A percentile compares a stretch with the other conserved stretches of the same genome.
phyloP scores from a whole-genome alignment of 2,888 invertebrate species.

The Meghimatium bilineatum region DNA sequence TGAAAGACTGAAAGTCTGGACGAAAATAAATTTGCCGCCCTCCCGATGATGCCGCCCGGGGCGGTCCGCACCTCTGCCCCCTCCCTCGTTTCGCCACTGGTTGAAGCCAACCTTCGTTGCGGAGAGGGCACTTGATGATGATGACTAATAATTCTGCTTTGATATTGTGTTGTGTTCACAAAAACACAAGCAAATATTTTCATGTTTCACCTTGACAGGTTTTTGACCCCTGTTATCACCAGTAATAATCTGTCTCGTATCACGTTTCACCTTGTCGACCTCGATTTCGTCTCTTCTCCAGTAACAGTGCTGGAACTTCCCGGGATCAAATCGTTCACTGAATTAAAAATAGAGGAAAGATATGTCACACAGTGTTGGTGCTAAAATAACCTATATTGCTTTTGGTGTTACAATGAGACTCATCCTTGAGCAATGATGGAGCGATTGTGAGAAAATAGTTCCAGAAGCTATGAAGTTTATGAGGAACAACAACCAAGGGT shows the following conservation, averaged over 20 bases:
- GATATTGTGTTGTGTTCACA: not conserved
- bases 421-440: too few relatives aligned
- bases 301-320: not conserved
- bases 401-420: not conserved
- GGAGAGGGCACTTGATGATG: too few relatives aligned
- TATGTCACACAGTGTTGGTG: not conserved
- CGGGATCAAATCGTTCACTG: not conserved
- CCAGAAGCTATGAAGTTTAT: too few relatives aligned
- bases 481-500: too few relatives aligned
- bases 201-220: not conserved
- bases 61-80: too few relatives aligned
- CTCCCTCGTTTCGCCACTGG: too few relatives aligned
- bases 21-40: too few relatives aligned
- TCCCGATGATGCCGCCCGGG: too few relatives aligned
- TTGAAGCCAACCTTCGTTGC: too few relatives aligned
- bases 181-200: conserved; percentile 15
- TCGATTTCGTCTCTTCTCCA: not conserved
- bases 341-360: conserved; percentile 1
- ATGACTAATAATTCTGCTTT: too few relatives aligned
- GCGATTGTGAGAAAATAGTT: too few relatives aligned
- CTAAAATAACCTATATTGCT: not conserved
- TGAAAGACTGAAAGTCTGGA: too few relatives aligned
- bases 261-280: conserved; percentile 7
- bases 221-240: not conserved
- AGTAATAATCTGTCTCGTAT: conserved; percentile 28